Percentiles rank a stretch among this genome's conserved stretches.
Conservation (phyloP, 2,113 vertebrate species). For the Crypturellus undulatus region DNA sequence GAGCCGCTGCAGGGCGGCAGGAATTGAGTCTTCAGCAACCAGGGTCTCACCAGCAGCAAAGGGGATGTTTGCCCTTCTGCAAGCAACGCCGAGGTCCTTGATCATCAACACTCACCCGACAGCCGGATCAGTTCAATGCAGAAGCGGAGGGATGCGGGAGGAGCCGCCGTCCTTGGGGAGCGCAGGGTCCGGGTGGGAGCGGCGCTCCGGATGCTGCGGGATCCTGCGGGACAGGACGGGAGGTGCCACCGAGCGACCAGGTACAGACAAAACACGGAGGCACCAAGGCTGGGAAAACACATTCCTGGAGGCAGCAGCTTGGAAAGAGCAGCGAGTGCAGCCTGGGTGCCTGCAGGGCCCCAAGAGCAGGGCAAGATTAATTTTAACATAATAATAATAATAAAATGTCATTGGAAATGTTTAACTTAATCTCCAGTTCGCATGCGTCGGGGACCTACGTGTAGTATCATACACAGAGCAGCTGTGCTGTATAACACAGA, state of each 20-base stretch:
- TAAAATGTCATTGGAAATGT: not conserved
- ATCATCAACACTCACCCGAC: constrained; percentile 5
- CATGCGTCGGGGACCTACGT: not conserved
- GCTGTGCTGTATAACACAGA: not conserved
- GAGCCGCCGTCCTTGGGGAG: not conserved
- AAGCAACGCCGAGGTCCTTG: constrained; percentile 22
- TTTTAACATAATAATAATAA: not conserved
- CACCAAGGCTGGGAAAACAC: not conserved
- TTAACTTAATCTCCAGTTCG: not conserved
- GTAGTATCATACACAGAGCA: not conserved
- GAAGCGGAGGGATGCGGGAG: not conserved
- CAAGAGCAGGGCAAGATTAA: not conserved
- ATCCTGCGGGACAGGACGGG: no score
- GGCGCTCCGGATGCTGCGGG: no score
- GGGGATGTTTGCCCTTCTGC: not conserved
- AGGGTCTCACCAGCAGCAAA: not conserved
- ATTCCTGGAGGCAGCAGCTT: constrained; percentile 44
- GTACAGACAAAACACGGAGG: constrained; percentile 27
- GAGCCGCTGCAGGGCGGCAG: not conserved
- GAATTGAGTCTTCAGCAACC: not conserved
- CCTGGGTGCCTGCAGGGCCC: not conserved
- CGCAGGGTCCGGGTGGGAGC: not conserved
- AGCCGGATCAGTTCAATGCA: constrained; percentile 17
- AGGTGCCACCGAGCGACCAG: not conserved
- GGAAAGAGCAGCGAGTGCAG: constrained; percentile 46